These are phyloP conservation scores for Xylocampa areola DNA, from an alignment of 2,888 invertebrate genomes.

Conservation along the genomic window DNA sequence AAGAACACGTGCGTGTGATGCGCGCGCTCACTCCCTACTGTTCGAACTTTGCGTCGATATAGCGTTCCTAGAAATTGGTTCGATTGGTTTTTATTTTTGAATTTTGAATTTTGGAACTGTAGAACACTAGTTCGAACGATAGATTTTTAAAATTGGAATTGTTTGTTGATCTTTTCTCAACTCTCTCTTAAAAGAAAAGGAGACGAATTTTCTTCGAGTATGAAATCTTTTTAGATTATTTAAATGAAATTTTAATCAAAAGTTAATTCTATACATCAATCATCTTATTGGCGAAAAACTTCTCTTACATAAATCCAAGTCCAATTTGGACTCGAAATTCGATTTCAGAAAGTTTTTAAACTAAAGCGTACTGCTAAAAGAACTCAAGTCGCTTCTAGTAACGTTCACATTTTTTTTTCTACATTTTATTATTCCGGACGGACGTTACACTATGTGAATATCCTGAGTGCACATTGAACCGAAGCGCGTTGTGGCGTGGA, in stretches of 20 bases:
- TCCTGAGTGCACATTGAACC: slow-evolving; percentile 66
- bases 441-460: slow-evolving; percentile 66
- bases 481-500: slow-evolving; percentile 45
- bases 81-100: slow-evolving; percentile 41
- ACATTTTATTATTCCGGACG: slow-evolving; percentile 68
- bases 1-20: slow-evolving; percentile 78
- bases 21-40: slow-evolving; percentile 71
- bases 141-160: neutral
- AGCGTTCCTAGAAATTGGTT: slow-evolving; percentile 55
- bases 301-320: too few relatives aligned
- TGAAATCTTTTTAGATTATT: too few relatives aligned
- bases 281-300: too few relatives aligned
- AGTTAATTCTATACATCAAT: too few relatives aligned
- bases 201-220: too few relatives aligned
- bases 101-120: slow-evolving; percentile 21
- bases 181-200: too few relatives aligned
- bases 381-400: slow-evolving; percentile 37
- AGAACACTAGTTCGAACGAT: neutral
- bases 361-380: slow-evolving; percentile 28
- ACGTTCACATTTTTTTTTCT: slow-evolving; percentile 54
- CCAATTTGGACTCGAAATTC: too few relatives aligned
- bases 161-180: neutral
- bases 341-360: slow-evolving; percentile 19
- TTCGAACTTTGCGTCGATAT: slow-evolving; percentile 47
- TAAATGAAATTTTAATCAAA: too few relatives aligned